Evolutionary conservation across 2,797 vertebrate species (phyloP).

Genomic region (Gymnodraco acuticeps): DNA sequence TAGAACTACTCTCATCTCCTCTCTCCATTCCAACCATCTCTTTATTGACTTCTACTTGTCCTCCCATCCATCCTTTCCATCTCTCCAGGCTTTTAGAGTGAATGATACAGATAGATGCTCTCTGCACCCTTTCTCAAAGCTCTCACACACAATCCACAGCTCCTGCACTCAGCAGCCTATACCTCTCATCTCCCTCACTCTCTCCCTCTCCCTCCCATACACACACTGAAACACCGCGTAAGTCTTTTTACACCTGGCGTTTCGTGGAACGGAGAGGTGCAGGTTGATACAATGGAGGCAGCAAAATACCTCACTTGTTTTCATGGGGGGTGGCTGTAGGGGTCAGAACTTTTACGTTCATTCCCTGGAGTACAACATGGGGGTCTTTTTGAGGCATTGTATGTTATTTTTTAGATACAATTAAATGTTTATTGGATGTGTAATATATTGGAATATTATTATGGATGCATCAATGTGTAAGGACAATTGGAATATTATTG

Average conservation of each 20-base stretch:
- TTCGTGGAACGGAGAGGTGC: conserved; percentile 41
- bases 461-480: background rate
- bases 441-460: background rate
- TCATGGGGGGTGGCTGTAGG: conserved; percentile 24
- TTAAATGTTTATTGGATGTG: background rate
- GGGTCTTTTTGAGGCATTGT: background rate
- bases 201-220: conserved; percentile 6
- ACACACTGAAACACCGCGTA: background rate
- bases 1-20: conserved; percentile 69
- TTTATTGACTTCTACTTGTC: conserved; percentile 83
- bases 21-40: conserved; percentile 71
- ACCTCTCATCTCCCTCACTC: conserved; percentile 62
- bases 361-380: background rate
- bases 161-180: conserved; percentile 70
- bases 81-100: conserved; percentile 81
- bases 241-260: conserved; percentile 56
- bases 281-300: conserved; percentile 64
- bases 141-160: conserved; percentile 81
- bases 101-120: conserved; percentile 83
- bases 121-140: conserved; percentile 79
- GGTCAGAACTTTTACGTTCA: conserved; percentile 25
- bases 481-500: background rate
- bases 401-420: background rate
- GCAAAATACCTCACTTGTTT: conserved; percentile 65
- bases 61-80: conserved; percentile 80